Conservation (phyloP, 2,113 vertebrate genomes). For the Heterocephalus glaber region DNA sequence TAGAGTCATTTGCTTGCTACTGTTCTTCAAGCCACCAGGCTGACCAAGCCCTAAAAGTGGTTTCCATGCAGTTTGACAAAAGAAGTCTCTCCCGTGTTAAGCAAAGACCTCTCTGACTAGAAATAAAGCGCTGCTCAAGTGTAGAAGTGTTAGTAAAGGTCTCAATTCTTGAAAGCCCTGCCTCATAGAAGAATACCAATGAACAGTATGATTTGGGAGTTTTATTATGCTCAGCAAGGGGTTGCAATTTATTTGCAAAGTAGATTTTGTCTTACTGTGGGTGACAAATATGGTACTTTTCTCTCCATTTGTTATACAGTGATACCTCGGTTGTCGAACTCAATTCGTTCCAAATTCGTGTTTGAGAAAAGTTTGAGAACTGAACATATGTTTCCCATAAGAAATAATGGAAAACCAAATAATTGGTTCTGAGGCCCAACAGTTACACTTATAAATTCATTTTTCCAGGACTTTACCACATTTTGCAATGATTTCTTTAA, state of each 20-base stretch:
- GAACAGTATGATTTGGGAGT: neutral
- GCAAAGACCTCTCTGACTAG: neutral
- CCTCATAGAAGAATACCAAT: neutral
- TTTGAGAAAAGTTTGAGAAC: neutral
- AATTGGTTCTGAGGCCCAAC: neutral
- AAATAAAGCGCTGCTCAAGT: neutral
- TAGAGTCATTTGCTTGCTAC: fast-evolving
- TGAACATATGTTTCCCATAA: neutral
- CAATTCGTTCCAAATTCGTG: neutral
- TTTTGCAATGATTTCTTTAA: neutral
- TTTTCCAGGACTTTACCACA: neutral
- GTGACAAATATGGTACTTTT: too few relatives aligned
- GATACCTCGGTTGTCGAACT: neutral
- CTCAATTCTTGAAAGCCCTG: neutral
- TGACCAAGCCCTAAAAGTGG: neutral
- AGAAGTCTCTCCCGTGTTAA: neutral
- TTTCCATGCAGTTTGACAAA: neutral
- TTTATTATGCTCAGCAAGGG: neutral
- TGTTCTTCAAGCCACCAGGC: neutral
- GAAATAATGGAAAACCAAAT: neutral
- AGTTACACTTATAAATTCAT: neutral
- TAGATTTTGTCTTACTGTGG: neutral
- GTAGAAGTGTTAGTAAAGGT: neutral
- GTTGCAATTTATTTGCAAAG: neutral
- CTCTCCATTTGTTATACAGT: neutral